Conservation (phyloP, 2,113 vertebrate species). For the Carettochelys insculpta region DNA sequence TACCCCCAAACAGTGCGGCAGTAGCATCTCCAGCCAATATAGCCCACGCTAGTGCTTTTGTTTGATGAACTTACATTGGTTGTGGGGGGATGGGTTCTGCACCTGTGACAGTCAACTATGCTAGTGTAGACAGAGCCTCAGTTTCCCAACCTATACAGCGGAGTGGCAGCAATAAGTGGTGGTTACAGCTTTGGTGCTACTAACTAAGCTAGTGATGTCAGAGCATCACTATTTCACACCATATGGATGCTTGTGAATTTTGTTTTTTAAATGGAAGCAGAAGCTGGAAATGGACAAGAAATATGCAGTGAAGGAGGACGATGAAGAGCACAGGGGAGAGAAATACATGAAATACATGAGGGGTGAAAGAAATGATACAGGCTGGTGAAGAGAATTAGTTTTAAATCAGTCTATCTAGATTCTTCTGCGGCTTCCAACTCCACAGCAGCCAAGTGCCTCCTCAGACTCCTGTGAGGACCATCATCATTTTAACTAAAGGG, state of each 20-base stretch:
- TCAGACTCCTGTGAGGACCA: background rate
- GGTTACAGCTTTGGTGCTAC: background rate
- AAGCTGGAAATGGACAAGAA: background rate
- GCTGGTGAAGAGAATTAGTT: background rate
- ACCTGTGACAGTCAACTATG: no score
- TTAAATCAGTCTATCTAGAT: background rate
- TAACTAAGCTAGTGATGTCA: accelerated
- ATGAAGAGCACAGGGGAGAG: background rate
- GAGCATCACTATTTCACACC: background rate
- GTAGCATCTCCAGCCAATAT: no score
- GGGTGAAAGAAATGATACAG: background rate
- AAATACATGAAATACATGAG: background rate
- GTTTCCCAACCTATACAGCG: background rate
- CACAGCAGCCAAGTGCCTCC: background rate
- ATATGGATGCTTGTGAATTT: background rate
- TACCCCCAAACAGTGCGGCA: no score
- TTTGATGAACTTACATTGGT: no score
- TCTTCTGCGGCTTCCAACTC: background rate
- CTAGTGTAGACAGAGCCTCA: background rate
- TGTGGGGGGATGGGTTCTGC: no score
- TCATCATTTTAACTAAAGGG: background rate
- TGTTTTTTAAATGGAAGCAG: background rate
- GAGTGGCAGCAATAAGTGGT: background rate
- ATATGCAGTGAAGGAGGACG: background rate
- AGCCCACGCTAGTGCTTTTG: no score